A percentile compares a stretch with the other conserved stretches of the same genome.
phyloP scores from a whole-genome alignment of 2,797 vertebrate genomes.

The Sebastolobus alascanus region DNA sequence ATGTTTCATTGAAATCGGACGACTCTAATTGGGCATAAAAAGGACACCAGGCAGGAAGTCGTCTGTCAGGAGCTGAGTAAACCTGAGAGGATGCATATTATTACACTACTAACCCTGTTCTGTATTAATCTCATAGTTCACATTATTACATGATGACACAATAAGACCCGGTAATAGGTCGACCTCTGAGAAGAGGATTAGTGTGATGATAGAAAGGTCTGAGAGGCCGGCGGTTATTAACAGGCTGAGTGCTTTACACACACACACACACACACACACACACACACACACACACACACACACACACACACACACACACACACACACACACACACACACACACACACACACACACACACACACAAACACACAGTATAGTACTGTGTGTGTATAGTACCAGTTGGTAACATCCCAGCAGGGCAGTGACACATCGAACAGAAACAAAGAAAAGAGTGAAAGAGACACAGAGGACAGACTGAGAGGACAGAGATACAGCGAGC shows the following conservation, averaged over 20 bases:
- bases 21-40: neutral
- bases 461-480: constrained; percentile 39
- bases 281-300: no score
- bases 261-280: constrained; percentile 16
- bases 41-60: neutral
- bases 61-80: neutral
- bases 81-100: constrained; percentile 19
- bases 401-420: constrained; percentile 60
- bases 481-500: neutral
- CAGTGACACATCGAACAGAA: constrained; percentile 42
- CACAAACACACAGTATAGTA: neutral
- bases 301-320: constrained; percentile 10
- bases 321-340: constrained; percentile 6
- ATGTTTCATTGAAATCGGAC: neutral
- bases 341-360: constrained; percentile 18
- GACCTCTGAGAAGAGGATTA: constrained; percentile 61
- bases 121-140: constrained; percentile 22
- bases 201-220: constrained; percentile 40
- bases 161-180: constrained; percentile 39
- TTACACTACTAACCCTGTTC: neutral
- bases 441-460: constrained; percentile 26
- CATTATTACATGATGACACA: constrained; percentile 32
- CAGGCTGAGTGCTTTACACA: constrained; percentile 13
- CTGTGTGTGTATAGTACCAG: constrained; percentile 43
- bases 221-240: constrained; percentile 43